These are phyloP conservation scores for Thelaira solivaga DNA, from an alignment of 2,888 invertebrate species.

Conservation along the genomic window DNA sequence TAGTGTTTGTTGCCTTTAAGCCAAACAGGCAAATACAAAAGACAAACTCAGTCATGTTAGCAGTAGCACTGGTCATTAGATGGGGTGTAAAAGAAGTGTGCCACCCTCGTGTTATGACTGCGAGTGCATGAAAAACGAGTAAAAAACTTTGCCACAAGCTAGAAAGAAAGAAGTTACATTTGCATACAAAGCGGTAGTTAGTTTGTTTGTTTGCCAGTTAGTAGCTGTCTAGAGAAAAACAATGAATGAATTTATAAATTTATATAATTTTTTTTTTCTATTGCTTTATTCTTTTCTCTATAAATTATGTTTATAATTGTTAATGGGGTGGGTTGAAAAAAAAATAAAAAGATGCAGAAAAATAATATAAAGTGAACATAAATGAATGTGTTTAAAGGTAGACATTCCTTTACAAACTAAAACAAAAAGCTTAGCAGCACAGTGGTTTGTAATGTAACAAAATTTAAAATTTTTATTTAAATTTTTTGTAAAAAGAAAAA, in stretches of 20 bases:
- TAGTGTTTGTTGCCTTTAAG: slow-evolving; percentile 19
- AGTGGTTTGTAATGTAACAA: not conserved
- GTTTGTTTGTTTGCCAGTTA: too few relatives aligned
- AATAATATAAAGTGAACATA: not conserved
- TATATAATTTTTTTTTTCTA: not conserved
- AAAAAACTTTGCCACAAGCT: not conserved
- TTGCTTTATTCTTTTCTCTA: not conserved
- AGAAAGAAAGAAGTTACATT: slow-evolving; percentile 5
- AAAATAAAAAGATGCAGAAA: not conserved
- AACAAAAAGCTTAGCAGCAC: not conserved
- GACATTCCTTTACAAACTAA: not conserved
- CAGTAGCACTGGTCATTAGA: not conserved
- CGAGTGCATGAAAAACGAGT: not conserved
- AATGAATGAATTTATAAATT: slow-evolving; percentile 24
- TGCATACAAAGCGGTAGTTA: slow-evolving; percentile 35
- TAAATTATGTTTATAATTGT: slow-evolving; percentile 33
- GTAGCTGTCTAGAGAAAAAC: not conserved
- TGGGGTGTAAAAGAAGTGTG: slow-evolving; percentile 32
- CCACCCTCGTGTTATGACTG: slow-evolving; percentile 32
- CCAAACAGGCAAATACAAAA: not conserved
- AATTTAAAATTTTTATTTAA: not conserved
- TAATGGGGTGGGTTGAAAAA: slow-evolving; percentile 11
- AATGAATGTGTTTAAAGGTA: not conserved
- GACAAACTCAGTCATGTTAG: not conserved
- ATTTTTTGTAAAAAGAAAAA: not conserved